phyloP scores from a whole-genome alignment of 2,113 vertebrate species.

The Setophaga petechia region DNA sequence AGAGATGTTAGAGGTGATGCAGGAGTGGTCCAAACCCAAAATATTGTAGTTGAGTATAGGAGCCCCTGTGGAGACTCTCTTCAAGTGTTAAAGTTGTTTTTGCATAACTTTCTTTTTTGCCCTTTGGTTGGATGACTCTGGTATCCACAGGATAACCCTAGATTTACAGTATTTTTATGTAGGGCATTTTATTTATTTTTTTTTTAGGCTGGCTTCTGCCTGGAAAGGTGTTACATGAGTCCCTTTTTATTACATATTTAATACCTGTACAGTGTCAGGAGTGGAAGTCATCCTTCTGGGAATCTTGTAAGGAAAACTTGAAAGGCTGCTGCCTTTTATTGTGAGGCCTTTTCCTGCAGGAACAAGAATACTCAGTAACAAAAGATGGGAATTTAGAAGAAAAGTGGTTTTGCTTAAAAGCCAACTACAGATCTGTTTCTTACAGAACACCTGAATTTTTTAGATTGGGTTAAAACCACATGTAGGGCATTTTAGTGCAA shows the following conservation, averaged over 20 bases:
- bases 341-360: neutral
- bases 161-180: neutral
- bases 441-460: neutral
- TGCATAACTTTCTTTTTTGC: neutral
- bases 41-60: neutral
- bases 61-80: neutral
- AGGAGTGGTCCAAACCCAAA: neutral
- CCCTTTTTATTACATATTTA: neutral
- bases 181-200: neutral
- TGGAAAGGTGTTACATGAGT: neutral
- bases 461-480: neutral
- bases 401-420: neutral
- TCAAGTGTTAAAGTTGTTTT: neutral
- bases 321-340: neutral
- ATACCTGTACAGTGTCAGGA: neutral
- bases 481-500: neutral
- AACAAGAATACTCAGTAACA: neutral
- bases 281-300: neutral
- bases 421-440: neutral
- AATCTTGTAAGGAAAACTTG: neutral
- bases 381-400: neutral
- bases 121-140: neutral
- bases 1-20: neutral
- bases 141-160: neutral
- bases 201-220: neutral